These are phyloP conservation scores for Thrips palmi DNA, from an alignment of 1,140 invertebrate species.

Conservation along the genomic window DNA sequence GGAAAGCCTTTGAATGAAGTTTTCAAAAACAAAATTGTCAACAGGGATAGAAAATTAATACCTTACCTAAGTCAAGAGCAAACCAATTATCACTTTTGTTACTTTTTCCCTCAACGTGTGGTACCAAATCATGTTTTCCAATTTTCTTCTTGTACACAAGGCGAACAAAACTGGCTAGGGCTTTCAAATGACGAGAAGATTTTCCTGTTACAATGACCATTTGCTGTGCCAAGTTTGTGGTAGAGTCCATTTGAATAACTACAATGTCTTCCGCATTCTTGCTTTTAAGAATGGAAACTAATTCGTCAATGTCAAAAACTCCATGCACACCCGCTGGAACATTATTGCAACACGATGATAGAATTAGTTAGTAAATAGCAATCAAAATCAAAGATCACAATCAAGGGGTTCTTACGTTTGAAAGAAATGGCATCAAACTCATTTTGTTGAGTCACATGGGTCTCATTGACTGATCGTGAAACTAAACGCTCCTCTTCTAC, in stretches of 20 bases:
- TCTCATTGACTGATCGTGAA: no score
- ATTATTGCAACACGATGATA: constrained; percentile 8
- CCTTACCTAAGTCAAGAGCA: constrained; percentile 69
- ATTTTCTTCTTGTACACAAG: constrained; percentile 63
- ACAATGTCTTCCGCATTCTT: constrained; percentile 69
- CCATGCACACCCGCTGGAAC: constrained; percentile 51
- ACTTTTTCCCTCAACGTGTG: constrained; percentile 56
- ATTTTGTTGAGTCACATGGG: no score
- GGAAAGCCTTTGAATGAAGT: constrained; percentile 5
- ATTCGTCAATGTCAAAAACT: constrained; percentile 73
- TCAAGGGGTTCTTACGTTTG: constrained; percentile 23
- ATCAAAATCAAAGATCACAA: constrained; percentile 10
- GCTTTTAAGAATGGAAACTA: constrained; percentile 51
- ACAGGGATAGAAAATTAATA: no score
- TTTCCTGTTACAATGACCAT: constrained; percentile 57
- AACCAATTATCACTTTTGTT: constrained; percentile 55
- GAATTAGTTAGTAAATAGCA: constrained; percentile 1
- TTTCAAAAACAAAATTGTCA: background rate
- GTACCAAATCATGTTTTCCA: constrained; percentile 38
- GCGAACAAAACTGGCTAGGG: constrained; percentile 55
- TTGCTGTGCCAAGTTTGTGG: constrained; percentile 63
- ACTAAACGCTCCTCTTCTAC: constrained; percentile 42
- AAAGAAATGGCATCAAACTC: constrained; percentile 30
- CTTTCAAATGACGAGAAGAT: constrained; percentile 53
- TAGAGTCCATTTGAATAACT: constrained; percentile 52